Percentiles rank a stretch among this genome's conserved stretches.
Evolutionary conservation across 2,888 invertebrate species (phyloP).

Genomic region (Zaprionus bogoriensis): DNA sequence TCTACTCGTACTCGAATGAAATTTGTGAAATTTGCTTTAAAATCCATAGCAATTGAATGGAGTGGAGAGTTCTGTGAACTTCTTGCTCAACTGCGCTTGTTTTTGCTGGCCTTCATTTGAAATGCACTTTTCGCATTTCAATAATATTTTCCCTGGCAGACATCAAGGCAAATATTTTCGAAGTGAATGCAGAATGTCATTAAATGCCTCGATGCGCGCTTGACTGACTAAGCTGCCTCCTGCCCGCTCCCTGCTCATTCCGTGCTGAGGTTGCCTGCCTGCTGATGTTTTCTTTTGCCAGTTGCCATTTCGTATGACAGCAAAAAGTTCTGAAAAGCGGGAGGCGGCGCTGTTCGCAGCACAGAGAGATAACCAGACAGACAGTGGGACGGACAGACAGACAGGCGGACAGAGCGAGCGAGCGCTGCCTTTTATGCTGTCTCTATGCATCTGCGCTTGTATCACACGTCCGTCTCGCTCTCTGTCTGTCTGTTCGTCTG

Average conservation of each 20-base stretch:
- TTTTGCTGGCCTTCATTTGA: conserved; percentile 11
- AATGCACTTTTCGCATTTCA: not conserved
- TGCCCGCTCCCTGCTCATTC: too few species aligned
- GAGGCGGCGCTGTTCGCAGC: too few species aligned
- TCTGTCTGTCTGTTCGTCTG: conserved; percentile 21
- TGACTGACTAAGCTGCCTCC: not conserved
- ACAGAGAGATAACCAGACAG: not conserved
- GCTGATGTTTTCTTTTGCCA: conserved; percentile 16
- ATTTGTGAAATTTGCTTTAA: not conserved
- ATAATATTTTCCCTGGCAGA: conserved; percentile 34
- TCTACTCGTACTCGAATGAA: not conserved
- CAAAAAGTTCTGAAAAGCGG: conserved; percentile 1
- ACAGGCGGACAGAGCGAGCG: not conserved
- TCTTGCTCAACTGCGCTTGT: not conserved
- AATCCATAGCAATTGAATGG: not conserved
- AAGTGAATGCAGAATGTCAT: conserved; percentile 47
- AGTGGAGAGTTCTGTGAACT: not conserved
- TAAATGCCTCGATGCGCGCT: conserved; percentile 22
- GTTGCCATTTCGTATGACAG: conserved; percentile 3
- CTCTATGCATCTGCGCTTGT: conserved; percentile 40
- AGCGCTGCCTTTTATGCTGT: conserved; percentile 13
- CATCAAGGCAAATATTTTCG: conserved; percentile 37
- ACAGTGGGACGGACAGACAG: not conserved
- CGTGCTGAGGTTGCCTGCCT: conserved; percentile 1
- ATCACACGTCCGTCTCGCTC: conserved; percentile 11